phyloP scores from a whole-genome alignment of 2,113 vertebrate species.

The Cyprinus carpio region DNA sequence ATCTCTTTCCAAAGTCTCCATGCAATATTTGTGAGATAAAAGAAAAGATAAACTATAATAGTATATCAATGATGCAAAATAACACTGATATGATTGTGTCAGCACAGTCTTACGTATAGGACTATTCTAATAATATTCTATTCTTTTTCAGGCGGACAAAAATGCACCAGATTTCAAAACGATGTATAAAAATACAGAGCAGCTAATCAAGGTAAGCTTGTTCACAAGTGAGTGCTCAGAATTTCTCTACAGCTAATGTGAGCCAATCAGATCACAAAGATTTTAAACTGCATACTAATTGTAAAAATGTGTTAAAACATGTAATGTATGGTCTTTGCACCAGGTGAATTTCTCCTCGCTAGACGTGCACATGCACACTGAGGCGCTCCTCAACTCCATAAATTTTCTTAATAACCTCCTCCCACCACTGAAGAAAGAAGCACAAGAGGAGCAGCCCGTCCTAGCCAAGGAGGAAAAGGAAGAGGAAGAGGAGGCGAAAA shows the following conservation, averaged over 20 bases:
- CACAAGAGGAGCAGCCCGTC: conserved; percentile 68
- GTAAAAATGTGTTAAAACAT: not conserved
- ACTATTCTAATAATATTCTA: not conserved
- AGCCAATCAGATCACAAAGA: not conserved
- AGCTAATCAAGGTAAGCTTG: conserved; percentile 86
- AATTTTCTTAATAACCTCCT: conserved; percentile 87
- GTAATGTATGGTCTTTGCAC: not conserved
- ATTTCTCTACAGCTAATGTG: not conserved
- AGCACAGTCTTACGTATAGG: not conserved
- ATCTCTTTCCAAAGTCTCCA: not conserved
- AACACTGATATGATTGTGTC: not conserved
- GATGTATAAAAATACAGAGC: conserved; percentile 83
- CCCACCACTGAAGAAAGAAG: conserved; percentile 76
- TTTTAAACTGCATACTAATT: not conserved
- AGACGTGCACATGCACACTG: conserved; percentile 93
- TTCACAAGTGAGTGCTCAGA: not conserved
- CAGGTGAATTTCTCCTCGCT: conserved; percentile 91
- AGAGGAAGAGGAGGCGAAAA: conserved; percentile 77
- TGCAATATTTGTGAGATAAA: not conserved
- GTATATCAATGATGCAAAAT: no score
- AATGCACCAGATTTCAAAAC: conserved; percentile 84
- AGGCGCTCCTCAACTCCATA: conserved; percentile 89
- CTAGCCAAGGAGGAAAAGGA: conserved; percentile 71
- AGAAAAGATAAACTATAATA: no score
- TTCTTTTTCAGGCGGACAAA: conserved; percentile 80